phyloP scores from a whole-genome alignment of 2,888 invertebrate species.

The Pyrrhosoma nymphula region DNA sequence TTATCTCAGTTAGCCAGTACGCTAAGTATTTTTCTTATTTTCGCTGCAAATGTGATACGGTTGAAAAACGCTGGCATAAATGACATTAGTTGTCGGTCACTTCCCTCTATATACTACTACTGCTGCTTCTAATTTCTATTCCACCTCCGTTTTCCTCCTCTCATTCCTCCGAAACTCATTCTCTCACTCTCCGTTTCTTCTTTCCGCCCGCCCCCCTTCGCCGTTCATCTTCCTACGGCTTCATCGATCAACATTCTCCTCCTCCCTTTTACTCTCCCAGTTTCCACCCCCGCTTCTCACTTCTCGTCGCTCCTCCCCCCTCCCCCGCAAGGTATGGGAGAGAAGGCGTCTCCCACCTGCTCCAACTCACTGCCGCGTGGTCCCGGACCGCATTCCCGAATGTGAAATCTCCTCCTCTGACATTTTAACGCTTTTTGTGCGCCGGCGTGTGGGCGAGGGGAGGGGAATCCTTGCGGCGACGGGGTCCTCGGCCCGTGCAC shows the following conservation, averaged over 20 bases:
- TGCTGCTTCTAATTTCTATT: neutral
- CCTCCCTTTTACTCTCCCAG: neutral
- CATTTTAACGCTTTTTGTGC: constrained; percentile 66
- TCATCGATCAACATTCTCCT: constrained; percentile 62
- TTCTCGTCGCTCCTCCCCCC: neutral
- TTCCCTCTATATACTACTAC: too few species aligned
- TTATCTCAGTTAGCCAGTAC: too few species aligned
- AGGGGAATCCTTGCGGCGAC: constrained; percentile 51
- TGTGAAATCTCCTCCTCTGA: constrained; percentile 59
- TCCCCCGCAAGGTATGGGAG: neutral
- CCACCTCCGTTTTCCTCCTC: neutral
- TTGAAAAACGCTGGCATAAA: too few species aligned
- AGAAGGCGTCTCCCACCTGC: neutral
- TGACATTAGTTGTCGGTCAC: too few species aligned
- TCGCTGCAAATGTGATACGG: too few species aligned
- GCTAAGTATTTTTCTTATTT: too few species aligned
- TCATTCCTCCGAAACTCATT: neutral
- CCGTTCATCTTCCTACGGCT: constrained; percentile 67
- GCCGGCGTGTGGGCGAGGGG: neutral
- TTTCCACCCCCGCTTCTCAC: neutral
- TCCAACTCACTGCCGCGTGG: neutral
- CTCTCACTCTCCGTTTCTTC: neutral
- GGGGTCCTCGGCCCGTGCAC: constrained; percentile 4
- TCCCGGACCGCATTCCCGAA: constrained; percentile 42
- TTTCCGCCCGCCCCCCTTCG: constrained; percentile 23